Conservation (phyloP, 1,140 invertebrate genomes). For the Telenomus remus region DNA sequence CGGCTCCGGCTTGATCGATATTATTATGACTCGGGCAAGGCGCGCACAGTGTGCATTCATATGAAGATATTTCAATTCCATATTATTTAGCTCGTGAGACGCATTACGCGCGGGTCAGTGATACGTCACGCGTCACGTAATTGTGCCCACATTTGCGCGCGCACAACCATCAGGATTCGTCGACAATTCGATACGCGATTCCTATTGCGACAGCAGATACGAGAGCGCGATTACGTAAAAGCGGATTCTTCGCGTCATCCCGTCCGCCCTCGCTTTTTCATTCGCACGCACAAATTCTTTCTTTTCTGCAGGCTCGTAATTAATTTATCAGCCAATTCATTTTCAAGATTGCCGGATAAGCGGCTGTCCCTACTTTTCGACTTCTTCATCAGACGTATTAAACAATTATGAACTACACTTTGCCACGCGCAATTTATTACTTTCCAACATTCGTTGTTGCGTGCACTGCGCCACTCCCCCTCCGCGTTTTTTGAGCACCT, state of each 20-base stretch:
- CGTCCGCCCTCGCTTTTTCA: no score
- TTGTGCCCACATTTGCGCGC: constrained; percentile 56
- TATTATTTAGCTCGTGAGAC: constrained; percentile 50
- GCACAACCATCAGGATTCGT: constrained; percentile 57
- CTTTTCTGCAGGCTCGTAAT: constrained; percentile 40
- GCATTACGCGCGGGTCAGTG: constrained; percentile 55
- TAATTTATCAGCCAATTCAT: constrained; percentile 57
- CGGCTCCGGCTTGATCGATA: constrained; percentile 23
- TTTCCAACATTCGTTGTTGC: constrained; percentile 48
- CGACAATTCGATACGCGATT: constrained; percentile 54
- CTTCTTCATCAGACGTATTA: constrained; percentile 50
- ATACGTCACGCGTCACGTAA: constrained; percentile 60
- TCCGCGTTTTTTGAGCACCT: constrained; percentile 12
- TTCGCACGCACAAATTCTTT: constrained; percentile 42
- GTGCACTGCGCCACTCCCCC: constrained; percentile 27
- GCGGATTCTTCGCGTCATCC: constrained; percentile 46
- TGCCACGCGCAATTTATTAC: constrained; percentile 41
- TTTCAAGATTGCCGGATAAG: constrained; percentile 56
- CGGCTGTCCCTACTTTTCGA: constrained; percentile 30
- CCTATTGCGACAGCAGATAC: constrained; percentile 52
- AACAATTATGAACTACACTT: constrained; percentile 52
- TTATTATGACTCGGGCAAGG: constrained; percentile 31
- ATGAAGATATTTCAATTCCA: constrained; percentile 55
- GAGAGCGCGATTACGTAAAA: constrained; percentile 54
- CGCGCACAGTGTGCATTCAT: constrained; percentile 30